Conservation (phyloP, 2,888 invertebrate species). For the Pheosia tremula region DNA sequence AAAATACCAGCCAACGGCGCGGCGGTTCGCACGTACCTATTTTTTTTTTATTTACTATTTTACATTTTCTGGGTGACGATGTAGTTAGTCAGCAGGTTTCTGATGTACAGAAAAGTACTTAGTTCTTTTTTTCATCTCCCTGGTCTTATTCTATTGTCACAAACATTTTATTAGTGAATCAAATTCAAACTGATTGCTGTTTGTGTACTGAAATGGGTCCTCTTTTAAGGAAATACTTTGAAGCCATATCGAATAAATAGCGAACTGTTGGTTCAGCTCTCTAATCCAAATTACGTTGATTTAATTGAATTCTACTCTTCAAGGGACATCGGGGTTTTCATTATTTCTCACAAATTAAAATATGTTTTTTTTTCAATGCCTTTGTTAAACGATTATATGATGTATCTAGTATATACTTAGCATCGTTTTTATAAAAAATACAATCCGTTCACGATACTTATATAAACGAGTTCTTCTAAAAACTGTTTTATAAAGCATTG, state of each 20-base stretch:
- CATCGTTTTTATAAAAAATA: too few species aligned
- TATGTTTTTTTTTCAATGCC: slow-evolving; percentile 1
- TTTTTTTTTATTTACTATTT: not conserved
- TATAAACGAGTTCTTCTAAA: too few species aligned
- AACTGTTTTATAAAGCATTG: too few species aligned
- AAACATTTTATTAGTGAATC: slow-evolving; percentile 2
- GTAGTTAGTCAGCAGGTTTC: too few species aligned
- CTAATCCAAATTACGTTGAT: slow-evolving; percentile 6
- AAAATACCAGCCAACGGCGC: not conserved
- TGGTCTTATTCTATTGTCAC: not conserved
- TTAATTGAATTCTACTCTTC: slow-evolving; percentile 5
- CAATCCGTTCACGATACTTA: too few species aligned
- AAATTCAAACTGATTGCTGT: slow-evolving; percentile 6
- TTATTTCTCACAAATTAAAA: not conserved
- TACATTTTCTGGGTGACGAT: too few species aligned
- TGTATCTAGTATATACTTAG: too few species aligned
- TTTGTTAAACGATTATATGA: not conserved
- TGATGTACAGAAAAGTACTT: not conserved
- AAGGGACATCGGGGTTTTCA: not conserved
- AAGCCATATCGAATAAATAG: slow-evolving; percentile 6
- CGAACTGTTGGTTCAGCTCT: slow-evolving; percentile 4
- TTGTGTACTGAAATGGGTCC: slow-evolving; percentile 7
- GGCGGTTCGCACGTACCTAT: not conserved
- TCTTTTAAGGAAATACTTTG: slow-evolving; percentile 5
- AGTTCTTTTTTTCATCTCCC: not conserved